Evolutionary conservation across 2,113 vertebrate species (phyloP).

Genomic region (Panthera uncia): DNA sequence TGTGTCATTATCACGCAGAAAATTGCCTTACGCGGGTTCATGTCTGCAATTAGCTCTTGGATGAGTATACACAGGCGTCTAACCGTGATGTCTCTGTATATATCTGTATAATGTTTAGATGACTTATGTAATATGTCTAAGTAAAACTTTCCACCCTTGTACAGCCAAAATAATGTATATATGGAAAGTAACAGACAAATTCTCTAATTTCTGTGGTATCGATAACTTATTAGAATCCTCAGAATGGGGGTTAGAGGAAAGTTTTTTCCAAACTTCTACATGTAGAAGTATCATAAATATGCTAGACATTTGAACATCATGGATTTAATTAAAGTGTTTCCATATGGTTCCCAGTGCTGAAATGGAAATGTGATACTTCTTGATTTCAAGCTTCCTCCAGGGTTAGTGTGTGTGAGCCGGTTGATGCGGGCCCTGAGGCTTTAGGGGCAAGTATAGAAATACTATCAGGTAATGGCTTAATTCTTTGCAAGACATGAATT

Average conservation of each 20-base stretch:
- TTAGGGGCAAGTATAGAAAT: not conserved
- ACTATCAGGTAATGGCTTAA: not conserved
- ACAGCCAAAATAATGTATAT: constrained; percentile 80
- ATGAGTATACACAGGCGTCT: constrained; percentile 14
- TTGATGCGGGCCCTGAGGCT: not conserved
- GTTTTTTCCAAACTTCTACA: constrained; percentile 7
- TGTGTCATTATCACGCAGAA: constrained; percentile 36
- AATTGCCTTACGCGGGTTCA: constrained; percentile 71
- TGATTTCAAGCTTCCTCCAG: not conserved
- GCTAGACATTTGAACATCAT: not conserved
- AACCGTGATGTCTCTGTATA: constrained; percentile 60
- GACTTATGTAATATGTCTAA: constrained; percentile 55
- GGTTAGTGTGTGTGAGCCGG: not conserved
- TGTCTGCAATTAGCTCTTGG: constrained; percentile 53
- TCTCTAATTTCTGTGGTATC: constrained; percentile 25
- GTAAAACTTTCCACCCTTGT: constrained; percentile 71
- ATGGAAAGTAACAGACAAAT: not conserved
- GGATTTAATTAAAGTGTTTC: not conserved
- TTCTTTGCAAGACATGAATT: not conserved
- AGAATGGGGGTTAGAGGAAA: constrained; percentile 30
- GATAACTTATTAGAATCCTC: constrained; percentile 68
- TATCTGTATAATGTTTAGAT: constrained; percentile 72
- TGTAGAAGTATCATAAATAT: constrained; percentile 7
- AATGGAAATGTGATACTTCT: not conserved
- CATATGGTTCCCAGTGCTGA: not conserved